phyloP scores from a whole-genome alignment of 2,888 invertebrate genomes.

The Tetrapedia diversipes region DNA sequence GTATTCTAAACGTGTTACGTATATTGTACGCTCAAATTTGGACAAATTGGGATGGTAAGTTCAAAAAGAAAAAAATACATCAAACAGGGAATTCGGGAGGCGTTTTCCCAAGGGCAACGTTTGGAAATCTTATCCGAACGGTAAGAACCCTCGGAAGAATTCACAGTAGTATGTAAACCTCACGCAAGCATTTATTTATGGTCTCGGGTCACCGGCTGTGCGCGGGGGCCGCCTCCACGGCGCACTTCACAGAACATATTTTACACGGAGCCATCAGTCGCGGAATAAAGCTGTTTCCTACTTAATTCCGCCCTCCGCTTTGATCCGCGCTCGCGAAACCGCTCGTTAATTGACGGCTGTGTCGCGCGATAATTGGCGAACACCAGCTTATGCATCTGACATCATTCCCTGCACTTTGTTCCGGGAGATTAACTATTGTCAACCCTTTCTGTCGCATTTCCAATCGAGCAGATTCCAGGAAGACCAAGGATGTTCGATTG shows the following conservation, averaged over 20 bases:
- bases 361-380: constrained; percentile 43
- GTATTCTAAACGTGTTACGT: too few species aligned
- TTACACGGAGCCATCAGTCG: constrained; percentile 76
- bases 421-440: constrained; percentile 5
- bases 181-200: constrained; percentile 81
- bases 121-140: constrained; percentile 32
- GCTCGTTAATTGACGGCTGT: constrained; percentile 44
- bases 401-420: constrained; percentile 30
- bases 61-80: too few species aligned
- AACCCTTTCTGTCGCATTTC: neutral
- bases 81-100: neutral
- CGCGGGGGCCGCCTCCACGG: constrained; percentile 77
- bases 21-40: too few species aligned
- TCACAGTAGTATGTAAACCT: constrained; percentile 71
- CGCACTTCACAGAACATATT: constrained; percentile 71
- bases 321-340: constrained; percentile 56
- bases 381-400: constrained; percentile 39
- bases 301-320: constrained; percentile 62
- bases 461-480: neutral
- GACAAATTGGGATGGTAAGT: constrained; percentile 1
- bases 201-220: constrained; percentile 80
- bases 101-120: constrained; percentile 18
- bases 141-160: constrained; percentile 57
- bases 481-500: neutral
- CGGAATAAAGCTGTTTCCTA: constrained; percentile 78